Evolutionary conservation across 2,888 invertebrate species (phyloP), one percentile per base, ranked within the genome.

Genomic region (Meganola albula): DNA sequence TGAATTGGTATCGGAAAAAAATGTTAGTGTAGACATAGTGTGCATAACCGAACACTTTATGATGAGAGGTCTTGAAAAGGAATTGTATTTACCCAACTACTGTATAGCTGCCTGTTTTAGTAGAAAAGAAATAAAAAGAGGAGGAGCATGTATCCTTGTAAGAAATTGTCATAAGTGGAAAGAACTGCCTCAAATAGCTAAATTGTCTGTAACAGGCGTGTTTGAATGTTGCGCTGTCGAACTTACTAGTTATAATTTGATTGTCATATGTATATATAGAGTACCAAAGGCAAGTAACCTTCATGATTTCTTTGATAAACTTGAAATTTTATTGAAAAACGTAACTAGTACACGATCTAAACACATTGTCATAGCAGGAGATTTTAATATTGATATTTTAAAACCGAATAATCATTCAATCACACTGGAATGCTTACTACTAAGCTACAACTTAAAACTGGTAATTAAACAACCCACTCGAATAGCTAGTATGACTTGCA

Each of bases 211-310:
- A 11, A 6, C 7, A 11, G 24, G 24, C 4, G 12, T 24, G 7
- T 24, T 24, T n/a, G 24, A 24, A 24, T 24, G 24, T n/a, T 24
- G 24, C 24, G 24, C 24, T 11, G 12, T 24, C 4, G 24, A 24
- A n/a, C 24, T 24, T 2, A 24, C 12, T 24, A 5, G 12, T 11
- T 11, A 12, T 12, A 10, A 24, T 4, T 11, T 11, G 6, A 24
- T 24, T 24, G 7, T 24, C 2, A 12, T 24, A 12, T 24, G 24
- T 11, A 24, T 24, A 7, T 20, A 20, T 20, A 20, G 20, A n/a
- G 20, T 20, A 7, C 20, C 20, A 2, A 20, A 20, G 7, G 20
- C n/a, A 5, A 20, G n/a, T 7, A 20, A 20, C n/a, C 8, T 20
- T n/a, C 7, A 20, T 20, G 20, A 20, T 7, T 20, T 7, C 8